Evolutionary conservation across 2,797 vertebrate species (phyloP), one percentile per base, ranked within the genome.

Genomic region (Danio tinwini): DNA sequence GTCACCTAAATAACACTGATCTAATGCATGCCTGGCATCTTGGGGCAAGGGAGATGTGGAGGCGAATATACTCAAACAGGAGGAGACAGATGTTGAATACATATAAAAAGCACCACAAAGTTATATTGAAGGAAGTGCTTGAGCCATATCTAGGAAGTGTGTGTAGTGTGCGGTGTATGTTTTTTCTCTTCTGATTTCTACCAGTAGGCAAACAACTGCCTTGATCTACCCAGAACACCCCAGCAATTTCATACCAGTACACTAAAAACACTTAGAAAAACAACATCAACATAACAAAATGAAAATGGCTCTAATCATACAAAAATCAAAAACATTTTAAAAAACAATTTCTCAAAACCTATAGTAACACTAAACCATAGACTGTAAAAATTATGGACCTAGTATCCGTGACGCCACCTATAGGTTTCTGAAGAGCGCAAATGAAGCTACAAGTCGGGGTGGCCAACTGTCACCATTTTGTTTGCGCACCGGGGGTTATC

Each of bases 1-100:
- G 72, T 75, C 81, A 65, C 67, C 71, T 64, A 40, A 78, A 78
- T 68, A 65, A 61, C 42, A n/a, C 14, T 16, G 47, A 47, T 61
- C 64, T 73, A 45, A 44, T 58, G 19, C 47, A 65, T 55, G 39
- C 11, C 59, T 12, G 21, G 40, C 52, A 73, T 47, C 44, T 61
- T 42, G 85, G 58, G 16, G 56, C 71, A 63, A 69, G 10, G n/a
- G 63, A 81, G 74, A 72, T 50, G 65, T 47, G 21, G 16, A 49
- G 45, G 29, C 6, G 16, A 37, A 74, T 45, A 47, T 47, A 4
- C 44, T 47, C 21, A 49, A 17, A 62, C 12, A 7, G 29, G 1
- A 56, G 10, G 4, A n/a, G 29, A 53, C 52, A 56, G 52, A 6
- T 19, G 37, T 4, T 71, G n/a, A 40, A 52, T 39, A 37, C 12